Evolutionary conservation across 2,113 vertebrate species (phyloP).

Genomic region (Eulemur macaco): DNA sequence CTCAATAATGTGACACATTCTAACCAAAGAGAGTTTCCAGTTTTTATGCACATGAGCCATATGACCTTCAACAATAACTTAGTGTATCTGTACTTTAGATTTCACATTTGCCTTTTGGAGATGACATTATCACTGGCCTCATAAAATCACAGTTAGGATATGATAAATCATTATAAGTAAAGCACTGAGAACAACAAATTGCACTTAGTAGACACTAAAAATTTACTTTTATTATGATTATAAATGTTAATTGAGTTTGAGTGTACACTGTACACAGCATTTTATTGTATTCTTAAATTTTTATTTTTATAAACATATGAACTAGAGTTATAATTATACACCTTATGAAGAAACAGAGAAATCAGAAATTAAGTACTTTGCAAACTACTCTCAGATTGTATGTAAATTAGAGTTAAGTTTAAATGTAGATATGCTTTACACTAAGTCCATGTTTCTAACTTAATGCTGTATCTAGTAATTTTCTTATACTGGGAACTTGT

Average conservation of each 20-base stretch:
- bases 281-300: not conserved
- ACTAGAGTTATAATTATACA: not conserved
- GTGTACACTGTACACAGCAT: not conserved
- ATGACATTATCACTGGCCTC: not conserved
- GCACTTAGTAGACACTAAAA: not conserved
- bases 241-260: not conserved
- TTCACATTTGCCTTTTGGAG: not conserved
- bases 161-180: not conserved
- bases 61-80: not conserved
- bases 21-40: not conserved
- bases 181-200: not conserved
- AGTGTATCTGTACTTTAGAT: not conserved
- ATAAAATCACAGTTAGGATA: not conserved
- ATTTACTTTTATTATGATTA: not conserved
- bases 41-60: not conserved
- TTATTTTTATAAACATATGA: not conserved
- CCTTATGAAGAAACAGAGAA: not conserved
- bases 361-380: not conserved
- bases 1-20: not conserved
- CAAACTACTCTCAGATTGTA: not conserved
- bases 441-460: not conserved
- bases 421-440: not conserved
- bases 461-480: not conserved
- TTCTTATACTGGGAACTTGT: not conserved
- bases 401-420: not conserved